Percentiles rank a stretch among this genome's conserved stretches.
Conservation (phyloP, 2,113 vertebrate species). For the Phrynosoma platyrhinos region DNA sequence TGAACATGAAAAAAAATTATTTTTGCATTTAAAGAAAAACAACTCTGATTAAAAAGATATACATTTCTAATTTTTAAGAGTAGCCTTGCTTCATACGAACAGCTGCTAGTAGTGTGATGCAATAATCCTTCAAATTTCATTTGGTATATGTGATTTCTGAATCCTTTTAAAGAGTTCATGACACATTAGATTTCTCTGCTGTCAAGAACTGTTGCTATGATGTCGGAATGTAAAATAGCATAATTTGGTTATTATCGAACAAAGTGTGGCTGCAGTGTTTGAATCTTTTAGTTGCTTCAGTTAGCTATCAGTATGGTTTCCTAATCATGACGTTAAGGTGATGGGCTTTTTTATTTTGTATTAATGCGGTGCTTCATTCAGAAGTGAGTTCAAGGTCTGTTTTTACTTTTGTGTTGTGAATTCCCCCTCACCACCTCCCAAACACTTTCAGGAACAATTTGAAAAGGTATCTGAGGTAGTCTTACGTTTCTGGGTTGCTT, state of each 20-base stretch:
- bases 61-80: conserved; percentile 25
- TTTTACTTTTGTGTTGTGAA: background rate
- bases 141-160: conserved; percentile 22
- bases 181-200: background rate
- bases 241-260: background rate
- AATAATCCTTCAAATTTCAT: conserved; percentile 25
- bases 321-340: background rate
- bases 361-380: conserved; percentile 2
- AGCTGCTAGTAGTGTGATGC: background rate
- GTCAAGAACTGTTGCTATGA: conserved; percentile 12
- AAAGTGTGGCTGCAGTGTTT: conserved; percentile 10
- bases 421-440: conserved; percentile 15
- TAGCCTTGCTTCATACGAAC: conserved; percentile 4
- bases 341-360: background rate
- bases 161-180: conserved; percentile 22
- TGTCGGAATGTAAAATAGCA: conserved; percentile 18
- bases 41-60: background rate
- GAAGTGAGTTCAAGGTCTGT: background rate
- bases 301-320: conserved; percentile 36
- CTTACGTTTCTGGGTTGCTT: conserved; percentile 55
- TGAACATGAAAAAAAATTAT: background rate
- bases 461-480: conserved; percentile 39
- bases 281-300: conserved; percentile 38
- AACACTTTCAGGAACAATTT: conserved; percentile 32
- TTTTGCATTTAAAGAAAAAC: background rate